phyloP scores from a whole-genome alignment of 2,113 vertebrate genomes.

The Nannobrachium achirus region DNA sequence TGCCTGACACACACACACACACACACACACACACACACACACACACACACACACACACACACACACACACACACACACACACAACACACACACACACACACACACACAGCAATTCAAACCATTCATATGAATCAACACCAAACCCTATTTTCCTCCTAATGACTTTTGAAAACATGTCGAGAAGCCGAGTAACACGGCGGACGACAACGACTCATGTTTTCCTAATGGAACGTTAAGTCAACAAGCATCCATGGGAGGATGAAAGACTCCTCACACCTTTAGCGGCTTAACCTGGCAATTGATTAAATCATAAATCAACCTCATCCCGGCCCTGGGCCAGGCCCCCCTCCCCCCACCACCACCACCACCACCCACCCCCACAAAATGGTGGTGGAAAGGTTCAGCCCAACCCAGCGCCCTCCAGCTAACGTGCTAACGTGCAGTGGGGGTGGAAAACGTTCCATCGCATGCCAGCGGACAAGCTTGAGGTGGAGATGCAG shows the following conservation, averaged over 20 bases:
- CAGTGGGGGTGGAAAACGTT: constrained; percentile 40
- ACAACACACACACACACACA: constrained; percentile 32
- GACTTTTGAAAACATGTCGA: constrained; percentile 73
- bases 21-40: too few species aligned
- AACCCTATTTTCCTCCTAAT: constrained; percentile 68
- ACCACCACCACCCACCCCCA: constrained; percentile 22
- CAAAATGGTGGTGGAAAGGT: constrained; percentile 56
- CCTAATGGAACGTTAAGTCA: constrained; percentile 70
- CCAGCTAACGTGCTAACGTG: constrained; percentile 66
- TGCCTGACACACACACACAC: constrained; percentile 1
- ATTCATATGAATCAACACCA: constrained; percentile 61
- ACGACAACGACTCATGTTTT: constrained; percentile 69
- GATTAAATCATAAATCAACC: constrained; percentile 82
- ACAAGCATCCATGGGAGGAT: constrained; percentile 72
- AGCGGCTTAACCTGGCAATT: constrained; percentile 75
- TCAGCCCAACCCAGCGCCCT: constrained; percentile 79
- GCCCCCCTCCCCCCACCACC: constrained; percentile 29
- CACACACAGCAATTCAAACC: too few species aligned
- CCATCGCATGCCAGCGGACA: constrained; percentile 15
- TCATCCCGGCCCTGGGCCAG: constrained; percentile 67
- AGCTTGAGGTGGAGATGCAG: constrained; percentile 65
- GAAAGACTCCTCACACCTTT: constrained; percentile 72
- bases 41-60: too few species aligned
- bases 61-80: constrained; percentile 32
- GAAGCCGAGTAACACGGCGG: constrained; percentile 64